These are phyloP conservation scores for Idaea biselata DNA, from an alignment of 2,888 invertebrate genomes.

Conservation along the genomic window DNA sequence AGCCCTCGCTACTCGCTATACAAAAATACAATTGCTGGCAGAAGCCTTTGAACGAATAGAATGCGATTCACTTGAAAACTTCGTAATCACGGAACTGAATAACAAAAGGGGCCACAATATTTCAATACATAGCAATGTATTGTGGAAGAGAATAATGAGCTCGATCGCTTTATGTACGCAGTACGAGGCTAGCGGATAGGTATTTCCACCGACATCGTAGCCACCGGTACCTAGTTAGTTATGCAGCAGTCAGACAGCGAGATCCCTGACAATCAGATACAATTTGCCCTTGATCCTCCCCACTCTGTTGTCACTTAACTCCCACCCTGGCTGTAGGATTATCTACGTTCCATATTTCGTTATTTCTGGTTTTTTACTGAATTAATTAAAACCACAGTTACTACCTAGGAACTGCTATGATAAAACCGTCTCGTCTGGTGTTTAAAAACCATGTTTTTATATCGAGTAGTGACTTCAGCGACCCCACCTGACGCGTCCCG, in stretches of 20 bases:
- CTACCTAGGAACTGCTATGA: not conserved
- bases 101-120: not conserved
- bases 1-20: not conserved
- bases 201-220: not conserved
- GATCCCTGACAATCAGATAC: slow-evolving; percentile 21
- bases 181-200: not conserved
- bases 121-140: not conserved
- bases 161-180: not conserved
- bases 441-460: slow-evolving; percentile 3
- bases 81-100: not conserved
- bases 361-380: not conserved
- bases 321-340: not conserved
- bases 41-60: not conserved
- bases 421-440: slow-evolving; percentile 7
- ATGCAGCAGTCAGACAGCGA: not conserved
- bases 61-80: not conserved
- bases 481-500: slow-evolving; percentile 6
- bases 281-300: slow-evolving; percentile 26
- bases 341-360: not conserved
- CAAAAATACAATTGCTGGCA: not conserved
- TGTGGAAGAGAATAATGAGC: not conserved
- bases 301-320: not conserved
- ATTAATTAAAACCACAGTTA: not conserved
- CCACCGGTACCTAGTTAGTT: not conserved
- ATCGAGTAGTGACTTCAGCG: slow-evolving; percentile 23